phyloP scores from a whole-genome alignment of 2,888 invertebrate species.

The Patella pellucida region DNA sequence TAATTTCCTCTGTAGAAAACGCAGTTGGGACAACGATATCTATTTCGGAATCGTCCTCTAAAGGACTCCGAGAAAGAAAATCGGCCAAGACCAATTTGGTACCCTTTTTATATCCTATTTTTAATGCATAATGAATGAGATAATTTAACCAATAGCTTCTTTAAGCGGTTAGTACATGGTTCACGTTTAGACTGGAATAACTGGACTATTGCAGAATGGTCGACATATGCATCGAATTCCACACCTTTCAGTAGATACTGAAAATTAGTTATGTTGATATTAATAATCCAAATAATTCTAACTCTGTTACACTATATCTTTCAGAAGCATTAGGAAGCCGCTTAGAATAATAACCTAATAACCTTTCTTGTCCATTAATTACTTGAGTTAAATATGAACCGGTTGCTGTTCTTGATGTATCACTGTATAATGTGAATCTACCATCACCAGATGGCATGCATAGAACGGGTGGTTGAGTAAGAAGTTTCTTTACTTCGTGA shows the following conservation, averaged over 20 bases:
- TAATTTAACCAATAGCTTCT: neutral
- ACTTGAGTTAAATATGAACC: conserved; percentile 6
- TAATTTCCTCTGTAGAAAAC: neutral
- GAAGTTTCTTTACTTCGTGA: neutral
- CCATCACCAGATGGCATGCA: neutral
- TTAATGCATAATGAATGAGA: neutral
- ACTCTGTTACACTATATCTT: neutral
- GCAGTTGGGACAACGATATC: neutral
- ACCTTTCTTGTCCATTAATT: neutral
- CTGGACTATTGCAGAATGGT: neutral
- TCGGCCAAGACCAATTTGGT: neutral
- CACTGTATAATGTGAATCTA: neutral
- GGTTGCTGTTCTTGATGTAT: neutral
- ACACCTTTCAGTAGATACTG: neutral
- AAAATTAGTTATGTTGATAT: neutral
- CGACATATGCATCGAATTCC: neutral
- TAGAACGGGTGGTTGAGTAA: neutral
- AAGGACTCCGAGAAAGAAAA: neutral
- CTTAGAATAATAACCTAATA: neutral
- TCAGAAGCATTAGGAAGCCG: neutral
- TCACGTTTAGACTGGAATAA: neutral
- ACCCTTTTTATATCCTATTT: neutral
- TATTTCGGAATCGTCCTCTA: neutral
- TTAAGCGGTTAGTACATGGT: neutral
- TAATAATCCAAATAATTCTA: neutral